These are phyloP conservation scores for Hyposoter didymator DNA, from an alignment of 2,888 invertebrate species.

Conservation along the genomic window DNA sequence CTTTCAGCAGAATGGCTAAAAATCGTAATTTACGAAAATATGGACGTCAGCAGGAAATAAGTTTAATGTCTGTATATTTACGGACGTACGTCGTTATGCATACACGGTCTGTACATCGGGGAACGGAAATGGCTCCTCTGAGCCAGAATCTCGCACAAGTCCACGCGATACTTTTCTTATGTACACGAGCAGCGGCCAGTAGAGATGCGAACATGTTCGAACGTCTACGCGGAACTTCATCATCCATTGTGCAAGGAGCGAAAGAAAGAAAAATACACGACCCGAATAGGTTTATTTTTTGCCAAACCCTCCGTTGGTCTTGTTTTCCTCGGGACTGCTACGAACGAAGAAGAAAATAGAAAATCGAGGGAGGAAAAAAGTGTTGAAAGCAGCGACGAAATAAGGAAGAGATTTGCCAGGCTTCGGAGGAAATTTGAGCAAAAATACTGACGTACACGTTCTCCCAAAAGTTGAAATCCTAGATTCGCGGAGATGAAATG, in stretches of 20 bases:
- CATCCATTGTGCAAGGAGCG: slow-evolving; percentile 32
- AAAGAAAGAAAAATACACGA: slow-evolving; percentile 24
- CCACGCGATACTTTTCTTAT: slow-evolving; percentile 17
- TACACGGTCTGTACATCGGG: neutral
- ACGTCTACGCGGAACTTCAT: slow-evolving; percentile 16
- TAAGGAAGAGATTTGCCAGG: slow-evolving; percentile 3
- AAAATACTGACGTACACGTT: neutral
- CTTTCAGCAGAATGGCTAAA: neutral
- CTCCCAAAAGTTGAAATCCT: neutral
- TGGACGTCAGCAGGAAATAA: neutral
- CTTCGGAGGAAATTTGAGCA: neutral
- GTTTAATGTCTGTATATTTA: neutral
- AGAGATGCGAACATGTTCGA: slow-evolving; percentile 19
- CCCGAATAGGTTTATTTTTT: neutral
- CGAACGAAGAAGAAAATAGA: slow-evolving; percentile 6
- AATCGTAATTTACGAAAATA: neutral
- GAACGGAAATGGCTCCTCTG: slow-evolving; percentile 33
- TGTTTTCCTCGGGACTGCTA: neutral
- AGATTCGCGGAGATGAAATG: neutral
- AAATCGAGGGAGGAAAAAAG: neutral
- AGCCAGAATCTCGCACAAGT: slow-evolving; percentile 50
- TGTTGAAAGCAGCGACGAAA: slow-evolving; percentile 8
- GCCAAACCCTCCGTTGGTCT: neutral
- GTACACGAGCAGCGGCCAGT: neutral
- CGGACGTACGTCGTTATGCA: too few relatives aligned